Evolutionary conservation across 2,113 vertebrate species (phyloP), one percentile per base, ranked within the genome.

Genomic region (Chionodraco myersi): DNA sequence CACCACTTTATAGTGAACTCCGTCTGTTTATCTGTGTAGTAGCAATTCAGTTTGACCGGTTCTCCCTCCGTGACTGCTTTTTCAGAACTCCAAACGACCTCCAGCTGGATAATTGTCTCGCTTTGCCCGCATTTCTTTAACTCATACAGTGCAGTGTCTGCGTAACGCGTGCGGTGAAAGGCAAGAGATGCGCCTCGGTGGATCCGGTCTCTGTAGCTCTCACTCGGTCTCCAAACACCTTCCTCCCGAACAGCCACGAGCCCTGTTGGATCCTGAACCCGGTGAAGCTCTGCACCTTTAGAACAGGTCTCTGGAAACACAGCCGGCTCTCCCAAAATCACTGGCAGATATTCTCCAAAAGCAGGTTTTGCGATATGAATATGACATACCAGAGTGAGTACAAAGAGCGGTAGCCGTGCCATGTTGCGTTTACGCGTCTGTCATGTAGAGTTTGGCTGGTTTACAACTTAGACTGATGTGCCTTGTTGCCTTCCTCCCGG

Each of bases 91-190:
- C 9, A 4, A 15, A 60, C 14, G 0, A 60, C 58, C 4, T 16
- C 3, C 30, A 60, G 15, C 7, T 36, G 15, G 14, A 36, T 3
- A 8, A 0, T 3, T 10, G 4, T 0, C 8, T 1, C 30, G 2
- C 3, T 2, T 1, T 15, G 1, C 30, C 58, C 30, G 14, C 58
- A 60, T 9, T 0, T 5, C 0, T 30, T 30, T 30, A 36, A 2
- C 14, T 4, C 30, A 36, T 60, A 60, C 6, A 60, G 13, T 10
- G 30, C 58, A 2, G 3, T 18, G 15, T 60, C 58, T 15, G 58
- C 18, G 26, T 36, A 60, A 10, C 15, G 13, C 2, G 15, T 16
- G 30, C 58, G 2, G 8, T 10, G 34, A 0, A 60, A 60, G 58
- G 14, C 26, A 60, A 60, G 9, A 3, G 7, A 36, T 0, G 30